phyloP scores from a whole-genome alignment of 2,113 vertebrate species.

The Desmodus rotundus region DNA sequence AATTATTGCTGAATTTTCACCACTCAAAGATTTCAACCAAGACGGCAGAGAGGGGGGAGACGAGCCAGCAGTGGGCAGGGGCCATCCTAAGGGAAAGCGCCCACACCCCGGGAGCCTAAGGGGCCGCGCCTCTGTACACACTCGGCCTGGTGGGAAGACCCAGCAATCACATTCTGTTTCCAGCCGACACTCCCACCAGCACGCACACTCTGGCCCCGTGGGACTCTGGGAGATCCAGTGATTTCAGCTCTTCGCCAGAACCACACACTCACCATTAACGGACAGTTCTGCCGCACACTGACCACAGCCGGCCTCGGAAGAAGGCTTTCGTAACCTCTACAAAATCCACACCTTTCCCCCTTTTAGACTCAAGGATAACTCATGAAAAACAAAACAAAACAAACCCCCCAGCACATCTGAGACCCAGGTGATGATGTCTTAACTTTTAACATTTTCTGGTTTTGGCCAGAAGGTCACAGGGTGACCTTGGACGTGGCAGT shows the following conservation, averaged over 20 bases:
- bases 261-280: background rate
- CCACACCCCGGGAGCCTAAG: background rate
- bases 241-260: background rate
- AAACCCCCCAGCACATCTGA: background rate
- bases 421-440: background rate
- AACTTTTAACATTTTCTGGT: background rate
- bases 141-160: background rate
- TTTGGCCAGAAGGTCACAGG: background rate
- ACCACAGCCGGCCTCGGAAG: background rate
- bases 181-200: background rate
- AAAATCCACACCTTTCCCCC: background rate
- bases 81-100: background rate
- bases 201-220: background rate
- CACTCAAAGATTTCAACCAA: background rate
- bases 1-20: background rate
- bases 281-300: background rate
- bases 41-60: background rate
- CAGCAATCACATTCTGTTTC: background rate
- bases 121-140: background rate
- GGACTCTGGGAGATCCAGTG: background rate
- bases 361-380: background rate
- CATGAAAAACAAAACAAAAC: background rate
- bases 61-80: background rate
- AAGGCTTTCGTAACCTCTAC: background rate
- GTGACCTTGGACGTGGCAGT: background rate